Percentiles rank a stretch among this genome's conserved stretches.
These are phyloP conservation scores for Leptogaster cylindrica DNA, from an alignment of 2,888 invertebrate species.

Conservation along the genomic window DNA sequence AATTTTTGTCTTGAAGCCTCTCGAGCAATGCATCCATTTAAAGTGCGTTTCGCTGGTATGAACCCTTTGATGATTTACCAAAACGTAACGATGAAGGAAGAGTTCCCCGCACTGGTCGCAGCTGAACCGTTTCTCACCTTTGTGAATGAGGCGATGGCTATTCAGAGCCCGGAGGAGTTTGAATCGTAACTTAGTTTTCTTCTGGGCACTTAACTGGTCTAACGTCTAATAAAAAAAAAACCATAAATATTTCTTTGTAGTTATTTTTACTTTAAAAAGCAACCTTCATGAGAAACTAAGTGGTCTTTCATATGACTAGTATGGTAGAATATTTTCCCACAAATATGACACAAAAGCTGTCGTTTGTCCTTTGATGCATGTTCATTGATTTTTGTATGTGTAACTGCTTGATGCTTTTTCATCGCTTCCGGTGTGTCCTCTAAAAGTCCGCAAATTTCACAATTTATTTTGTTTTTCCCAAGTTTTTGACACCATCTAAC, in stretches of 20 bases:
- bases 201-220: slow-evolving; percentile 69
- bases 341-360: slow-evolving; percentile 68
- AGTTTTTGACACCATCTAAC: slow-evolving; percentile 58
- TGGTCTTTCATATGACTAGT: slow-evolving; percentile 72
- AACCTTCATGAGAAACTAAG: slow-evolving; percentile 70
- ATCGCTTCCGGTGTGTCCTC: slow-evolving; percentile 55
- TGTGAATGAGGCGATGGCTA: slow-evolving; percentile 69
- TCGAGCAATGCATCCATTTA: slow-evolving; percentile 64
- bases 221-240: slow-evolving; percentile 62
- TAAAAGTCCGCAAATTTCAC: slow-evolving; percentile 58
- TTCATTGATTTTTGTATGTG: slow-evolving; percentile 63
- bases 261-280: background rate
- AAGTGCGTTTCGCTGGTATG: slow-evolving; percentile 69
- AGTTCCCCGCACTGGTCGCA: slow-evolving; percentile 70
- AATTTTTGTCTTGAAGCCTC: slow-evolving; percentile 66
- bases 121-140: slow-evolving; percentile 69
- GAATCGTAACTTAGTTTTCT: slow-evolving; percentile 67
- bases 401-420: slow-evolving; percentile 66
- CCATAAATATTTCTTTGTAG: no score
- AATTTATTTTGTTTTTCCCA: no score
- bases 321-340: slow-evolving; percentile 68
- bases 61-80: slow-evolving; percentile 69
- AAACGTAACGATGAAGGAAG: slow-evolving; percentile 69
- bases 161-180: slow-evolving; percentile 70
- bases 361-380: slow-evolving; percentile 57